Base-by-base conservation (phyloP, 2,888 invertebrate species). In the Chrysotoxum bicinctum region DNA sequence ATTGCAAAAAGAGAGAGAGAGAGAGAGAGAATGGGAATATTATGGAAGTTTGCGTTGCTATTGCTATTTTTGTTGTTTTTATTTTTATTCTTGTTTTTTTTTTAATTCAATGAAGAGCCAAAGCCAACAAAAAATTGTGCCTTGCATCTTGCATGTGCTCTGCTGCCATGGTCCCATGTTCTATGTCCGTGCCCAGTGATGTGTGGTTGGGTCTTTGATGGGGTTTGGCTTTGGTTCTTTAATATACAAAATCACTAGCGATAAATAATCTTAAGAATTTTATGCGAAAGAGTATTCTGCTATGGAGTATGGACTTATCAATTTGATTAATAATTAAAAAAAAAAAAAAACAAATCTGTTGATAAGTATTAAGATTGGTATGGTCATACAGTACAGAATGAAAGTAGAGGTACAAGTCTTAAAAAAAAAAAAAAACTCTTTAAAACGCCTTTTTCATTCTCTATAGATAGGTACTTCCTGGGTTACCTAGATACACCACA, bases 11-110 rank as follows among this genome's bases (percentile, higher is more conserved):
- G 40, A 64, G 54, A 14, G 52, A 37, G 26, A 19, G 1, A 3
- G 32, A 58, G 43, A 52, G 68, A 43, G 81, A 35, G 50, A 50
- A 35, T 66, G 23, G 35, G 35, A 66, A 35, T 43, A n/a, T 21
- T 62, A n/a, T 16, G 16, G 45, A 32, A 45, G 30, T 45, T 45
- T 64, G 12, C 14, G 14, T 58, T 37, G 58, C 56, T 35, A 21
- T 56, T 35, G 32, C 35, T 56, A 8, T 56, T 30, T 1, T 54
- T 12, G 0, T 58, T 58, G n/a, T n/a, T 35, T 54, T 56, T 56
- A 8, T 56, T 30, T 1, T 54, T 12, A 0, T 58, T 58, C 32
- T 30, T 52, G 30, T 35, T 26, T 19, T 45, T 19, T 48, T 30
- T 19, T 12, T 21, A 19, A 48, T 32, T 62, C 16, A 43, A 43